phyloP scores from a whole-genome alignment of 2,888 invertebrate genomes.

The Trissolcus japonicus region DNA sequence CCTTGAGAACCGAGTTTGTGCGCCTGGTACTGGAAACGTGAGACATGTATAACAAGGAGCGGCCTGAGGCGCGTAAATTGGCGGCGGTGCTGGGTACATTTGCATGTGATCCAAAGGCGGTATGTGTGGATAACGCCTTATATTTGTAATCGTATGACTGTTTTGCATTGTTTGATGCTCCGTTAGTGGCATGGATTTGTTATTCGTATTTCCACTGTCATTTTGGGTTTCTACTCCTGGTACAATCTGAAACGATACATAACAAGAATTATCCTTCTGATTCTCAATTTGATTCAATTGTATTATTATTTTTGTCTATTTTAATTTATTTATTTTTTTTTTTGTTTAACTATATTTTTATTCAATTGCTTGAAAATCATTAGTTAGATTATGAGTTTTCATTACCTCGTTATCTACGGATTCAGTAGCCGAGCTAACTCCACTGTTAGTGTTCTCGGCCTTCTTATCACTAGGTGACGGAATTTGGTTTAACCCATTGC shows the following conservation, averaged over 20 bases:
- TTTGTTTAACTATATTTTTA: too few relatives aligned
- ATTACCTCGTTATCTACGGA: slow-evolving; percentile 65
- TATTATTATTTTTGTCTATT: too few relatives aligned
- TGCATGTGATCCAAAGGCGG: slow-evolving; percentile 71
- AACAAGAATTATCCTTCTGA: not conserved
- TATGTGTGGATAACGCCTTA: slow-evolving; percentile 71
- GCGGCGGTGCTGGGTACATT: slow-evolving; percentile 72
- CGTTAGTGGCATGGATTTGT: slow-evolving; percentile 64
- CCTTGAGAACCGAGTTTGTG: slow-evolving; percentile 73
- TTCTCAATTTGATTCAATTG: not conserved
- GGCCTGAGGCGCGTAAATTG: slow-evolving; percentile 71
- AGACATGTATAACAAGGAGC: slow-evolving; percentile 73
- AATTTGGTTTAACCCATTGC: slow-evolving; percentile 70
- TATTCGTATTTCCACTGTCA: slow-evolving; percentile 63
- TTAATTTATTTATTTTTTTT: too few relatives aligned
- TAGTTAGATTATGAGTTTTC: too few relatives aligned
- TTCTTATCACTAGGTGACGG: slow-evolving; percentile 65
- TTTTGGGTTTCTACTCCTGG: slow-evolving; percentile 62
- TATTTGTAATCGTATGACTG: slow-evolving; percentile 67
- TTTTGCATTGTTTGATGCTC: slow-evolving; percentile 69
- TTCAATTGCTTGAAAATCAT: too few relatives aligned
- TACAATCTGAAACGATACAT: slow-evolving; percentile 54
- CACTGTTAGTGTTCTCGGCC: slow-evolving; percentile 64
- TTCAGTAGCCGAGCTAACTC: slow-evolving; percentile 63
- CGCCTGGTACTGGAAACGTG: slow-evolving; percentile 71